A percentile compares a stretch with the other conserved stretches of the same genome.
phyloP scores from a whole-genome alignment of 2,113 vertebrate species.

The Callorhinus ursinus region DNA sequence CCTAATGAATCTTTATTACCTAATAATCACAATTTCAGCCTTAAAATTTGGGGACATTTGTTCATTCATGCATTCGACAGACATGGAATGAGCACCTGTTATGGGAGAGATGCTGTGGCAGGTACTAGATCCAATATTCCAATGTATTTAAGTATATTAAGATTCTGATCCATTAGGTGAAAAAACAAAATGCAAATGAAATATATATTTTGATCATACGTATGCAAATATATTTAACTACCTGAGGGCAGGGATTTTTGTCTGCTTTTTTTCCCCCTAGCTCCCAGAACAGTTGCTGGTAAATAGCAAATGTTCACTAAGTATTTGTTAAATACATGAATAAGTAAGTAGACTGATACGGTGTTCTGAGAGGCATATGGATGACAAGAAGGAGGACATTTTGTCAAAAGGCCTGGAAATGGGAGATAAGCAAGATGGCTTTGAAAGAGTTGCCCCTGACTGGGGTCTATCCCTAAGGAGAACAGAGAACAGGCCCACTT shows the following conservation, averaged over 20 bases:
- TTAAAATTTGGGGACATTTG: neutral
- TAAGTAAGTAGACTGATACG: neutral
- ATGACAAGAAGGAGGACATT: neutral
- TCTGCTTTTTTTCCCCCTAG: neutral
- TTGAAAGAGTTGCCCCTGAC: neutral
- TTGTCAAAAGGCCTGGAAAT: neutral
- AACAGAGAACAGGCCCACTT: neutral
- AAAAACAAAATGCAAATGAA: neutral
- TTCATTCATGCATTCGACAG: neutral
- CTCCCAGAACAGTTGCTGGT: neutral
- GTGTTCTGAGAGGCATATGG: neutral
- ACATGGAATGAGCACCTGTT: neutral
- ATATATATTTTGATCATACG: neutral
- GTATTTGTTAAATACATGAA: neutral
- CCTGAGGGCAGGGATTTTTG: neutral
- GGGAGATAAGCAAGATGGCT: neutral
- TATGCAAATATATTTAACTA: neutral
- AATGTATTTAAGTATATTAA: neutral
- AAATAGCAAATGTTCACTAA: constrained; percentile 2
- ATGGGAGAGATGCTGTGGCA: neutral
- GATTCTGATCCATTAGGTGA: neutral
- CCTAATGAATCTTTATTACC: neutral
- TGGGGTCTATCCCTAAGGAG: neutral
- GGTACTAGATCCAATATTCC: neutral
- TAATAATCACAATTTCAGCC: neutral